Evolutionary conservation across 2,888 invertebrate genomes (phyloP).

Genomic region (Eutolmus rufibarbis): DNA sequence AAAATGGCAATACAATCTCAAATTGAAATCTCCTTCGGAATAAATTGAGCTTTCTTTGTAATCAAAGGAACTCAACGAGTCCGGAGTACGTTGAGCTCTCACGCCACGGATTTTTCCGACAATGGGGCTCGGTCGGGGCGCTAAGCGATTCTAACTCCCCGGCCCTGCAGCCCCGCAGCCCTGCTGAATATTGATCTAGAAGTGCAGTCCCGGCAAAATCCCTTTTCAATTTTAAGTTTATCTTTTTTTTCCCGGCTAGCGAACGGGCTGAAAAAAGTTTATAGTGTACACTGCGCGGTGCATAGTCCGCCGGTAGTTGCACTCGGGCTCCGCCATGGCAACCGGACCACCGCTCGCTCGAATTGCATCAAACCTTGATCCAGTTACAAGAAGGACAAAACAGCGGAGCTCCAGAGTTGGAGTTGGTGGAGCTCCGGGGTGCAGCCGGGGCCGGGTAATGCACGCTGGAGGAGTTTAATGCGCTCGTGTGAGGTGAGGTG

Average conservation of each 20-base stretch:
- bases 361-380: neutral
- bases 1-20: constrained; percentile 47
- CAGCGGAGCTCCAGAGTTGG: neutral
- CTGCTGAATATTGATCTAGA: neutral
- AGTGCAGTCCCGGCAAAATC: neutral
- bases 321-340: neutral
- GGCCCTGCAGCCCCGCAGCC: neutral
- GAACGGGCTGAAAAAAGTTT: neutral
- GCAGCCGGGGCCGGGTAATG: neutral
- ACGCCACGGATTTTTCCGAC: neutral
- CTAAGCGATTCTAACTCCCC: neutral
- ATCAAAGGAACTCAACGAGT: neutral
- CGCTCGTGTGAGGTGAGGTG: neutral
- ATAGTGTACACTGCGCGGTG: neutral
- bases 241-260: neutral
- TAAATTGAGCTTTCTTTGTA: constrained; percentile 17
- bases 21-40: constrained; percentile 50
- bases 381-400: neutral
- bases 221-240: neutral
- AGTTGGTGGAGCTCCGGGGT: neutral
- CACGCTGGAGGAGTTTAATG: neutral
- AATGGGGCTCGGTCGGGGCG: neutral
- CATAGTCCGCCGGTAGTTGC: neutral
- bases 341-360: neutral
- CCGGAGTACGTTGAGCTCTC: neutral